Evolutionary conservation across 2,888 invertebrate species (phyloP).

Genomic region (Caenorhabditis imperialis): DNA sequence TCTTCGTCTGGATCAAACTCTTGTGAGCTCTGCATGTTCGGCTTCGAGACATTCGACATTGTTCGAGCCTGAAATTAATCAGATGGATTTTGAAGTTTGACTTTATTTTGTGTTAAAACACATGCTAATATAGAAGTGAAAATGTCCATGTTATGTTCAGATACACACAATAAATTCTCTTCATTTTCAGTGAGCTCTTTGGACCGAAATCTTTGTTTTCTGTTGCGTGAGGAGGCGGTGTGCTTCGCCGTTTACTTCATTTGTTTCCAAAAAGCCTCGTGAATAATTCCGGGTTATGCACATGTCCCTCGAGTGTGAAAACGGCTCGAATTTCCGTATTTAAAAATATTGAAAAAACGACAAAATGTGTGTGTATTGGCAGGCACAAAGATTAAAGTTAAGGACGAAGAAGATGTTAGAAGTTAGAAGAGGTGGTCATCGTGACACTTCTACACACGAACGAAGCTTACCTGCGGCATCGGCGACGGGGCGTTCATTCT

Average conservation of each 20-base stretch:
- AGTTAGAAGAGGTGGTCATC: conserved; percentile 9
- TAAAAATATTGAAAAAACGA: conserved; percentile 7
- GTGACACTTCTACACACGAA: conserved; percentile 11
- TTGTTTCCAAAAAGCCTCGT: conserved; percentile 23
- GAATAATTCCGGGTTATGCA: conserved; percentile 26
- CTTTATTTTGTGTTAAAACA: background rate
- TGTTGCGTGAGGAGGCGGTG: too few relatives aligned
- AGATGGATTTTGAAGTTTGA: background rate
- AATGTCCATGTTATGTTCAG: conserved; percentile 4
- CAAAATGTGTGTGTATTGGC: conserved; percentile 19
- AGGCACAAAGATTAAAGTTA: background rate
- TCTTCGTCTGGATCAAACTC: conserved; percentile 75
- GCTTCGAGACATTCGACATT: conserved; percentile 61
- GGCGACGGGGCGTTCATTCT: conserved; percentile 56
- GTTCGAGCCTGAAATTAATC: conserved; percentile 54
- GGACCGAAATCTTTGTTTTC: too few relatives aligned
- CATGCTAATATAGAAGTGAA: conserved; percentile 9
- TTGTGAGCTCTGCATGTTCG: conserved; percentile 72
- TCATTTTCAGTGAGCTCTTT: too few relatives aligned
- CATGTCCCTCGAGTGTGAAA: conserved; percentile 22
- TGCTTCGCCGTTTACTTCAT: too few relatives aligned
- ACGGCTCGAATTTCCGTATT: conserved; percentile 36
- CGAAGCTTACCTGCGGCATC: conserved; percentile 44
- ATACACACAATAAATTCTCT: conserved; percentile 8
- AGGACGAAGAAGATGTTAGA: conserved; percentile 28